Conservation (phyloP, 30 jellyfish, hydroid and myxozoan species). For the Cassiopea andromeda region DNA sequence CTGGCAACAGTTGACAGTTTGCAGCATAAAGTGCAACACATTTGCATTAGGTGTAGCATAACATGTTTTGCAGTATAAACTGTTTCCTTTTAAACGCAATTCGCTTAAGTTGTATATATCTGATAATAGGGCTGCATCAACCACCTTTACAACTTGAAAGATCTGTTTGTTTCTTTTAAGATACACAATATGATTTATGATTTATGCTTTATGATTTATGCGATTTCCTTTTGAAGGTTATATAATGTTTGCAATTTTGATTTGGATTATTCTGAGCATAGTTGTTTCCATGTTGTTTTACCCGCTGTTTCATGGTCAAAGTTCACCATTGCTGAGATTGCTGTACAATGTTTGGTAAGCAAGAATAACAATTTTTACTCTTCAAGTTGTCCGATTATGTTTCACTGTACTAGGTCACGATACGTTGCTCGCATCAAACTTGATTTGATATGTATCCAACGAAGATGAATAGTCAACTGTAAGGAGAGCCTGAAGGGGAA, state of each 20-base stretch:
- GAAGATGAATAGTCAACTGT: not conserved
- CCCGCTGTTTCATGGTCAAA: slow-evolving; percentile 25
- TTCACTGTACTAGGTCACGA: not conserved
- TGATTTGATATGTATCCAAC: not conserved
- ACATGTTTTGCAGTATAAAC: too few species aligned
- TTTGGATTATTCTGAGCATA: slow-evolving; percentile 18
- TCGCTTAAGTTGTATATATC: too few species aligned
- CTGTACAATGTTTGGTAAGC: slow-evolving; percentile 17
- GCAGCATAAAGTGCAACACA: too few species aligned
- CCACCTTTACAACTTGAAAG: too few species aligned
- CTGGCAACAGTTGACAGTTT: too few species aligned
- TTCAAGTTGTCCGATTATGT: not conserved
- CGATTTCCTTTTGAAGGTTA: not conserved
- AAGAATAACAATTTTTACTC: not conserved
- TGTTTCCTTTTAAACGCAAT: too few species aligned
- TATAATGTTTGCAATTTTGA: slow-evolving; percentile 2
- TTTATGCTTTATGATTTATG: too few species aligned
- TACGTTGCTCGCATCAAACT: not conserved
- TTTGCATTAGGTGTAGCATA: too few species aligned
- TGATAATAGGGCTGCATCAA: too few species aligned
- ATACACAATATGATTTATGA: too few species aligned
- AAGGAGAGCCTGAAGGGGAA: not conserved
- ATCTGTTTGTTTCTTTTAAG: too few species aligned
- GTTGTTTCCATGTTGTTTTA: slow-evolving; percentile 13
- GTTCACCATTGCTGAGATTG: not conserved